Conservation (phyloP, 2,797 vertebrate species). For the Fundulus diaphanus region DNA sequence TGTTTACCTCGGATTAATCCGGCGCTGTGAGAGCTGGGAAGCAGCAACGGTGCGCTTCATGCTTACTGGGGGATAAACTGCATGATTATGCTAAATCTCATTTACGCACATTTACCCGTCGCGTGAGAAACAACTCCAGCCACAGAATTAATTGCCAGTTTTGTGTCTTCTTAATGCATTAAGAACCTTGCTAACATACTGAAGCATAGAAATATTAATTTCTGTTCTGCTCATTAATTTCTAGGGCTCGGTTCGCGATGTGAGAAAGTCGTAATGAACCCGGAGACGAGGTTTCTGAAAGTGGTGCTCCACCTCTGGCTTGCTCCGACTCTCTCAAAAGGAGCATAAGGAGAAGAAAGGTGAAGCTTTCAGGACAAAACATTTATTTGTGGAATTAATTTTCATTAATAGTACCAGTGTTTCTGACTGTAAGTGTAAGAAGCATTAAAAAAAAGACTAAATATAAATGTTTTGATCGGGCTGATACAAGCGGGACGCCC, state of each 20-base stretch:
- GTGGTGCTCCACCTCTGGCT: not conserved
- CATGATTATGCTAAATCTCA: not conserved
- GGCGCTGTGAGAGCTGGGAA: not conserved
- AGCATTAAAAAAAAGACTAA: too few species aligned
- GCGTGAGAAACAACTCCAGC: not conserved
- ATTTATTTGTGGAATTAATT: not conserved
- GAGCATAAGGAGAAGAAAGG: too few species aligned
- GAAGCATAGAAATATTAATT: not conserved
- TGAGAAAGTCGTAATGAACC: not conserved
- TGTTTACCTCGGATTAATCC: not conserved
- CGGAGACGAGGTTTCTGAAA: not conserved
- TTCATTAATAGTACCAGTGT: not conserved
- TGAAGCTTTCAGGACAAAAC: not conserved
- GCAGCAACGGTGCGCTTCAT: not conserved
- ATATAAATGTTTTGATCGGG: not conserved
- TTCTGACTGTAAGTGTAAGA: not conserved
- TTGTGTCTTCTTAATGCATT: conserved; percentile 3
- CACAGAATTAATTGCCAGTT: not conserved
- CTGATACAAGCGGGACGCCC: not conserved
- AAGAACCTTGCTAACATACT: not conserved
- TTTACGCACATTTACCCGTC: conserved; percentile 1
- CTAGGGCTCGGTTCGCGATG: not conserved
- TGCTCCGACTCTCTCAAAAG: not conserved
- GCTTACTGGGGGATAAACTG: not conserved
- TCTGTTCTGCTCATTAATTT: not conserved